Evolutionary conservation across 2,797 vertebrate genomes (phyloP).

Genomic region (Nasua narica): DNA sequence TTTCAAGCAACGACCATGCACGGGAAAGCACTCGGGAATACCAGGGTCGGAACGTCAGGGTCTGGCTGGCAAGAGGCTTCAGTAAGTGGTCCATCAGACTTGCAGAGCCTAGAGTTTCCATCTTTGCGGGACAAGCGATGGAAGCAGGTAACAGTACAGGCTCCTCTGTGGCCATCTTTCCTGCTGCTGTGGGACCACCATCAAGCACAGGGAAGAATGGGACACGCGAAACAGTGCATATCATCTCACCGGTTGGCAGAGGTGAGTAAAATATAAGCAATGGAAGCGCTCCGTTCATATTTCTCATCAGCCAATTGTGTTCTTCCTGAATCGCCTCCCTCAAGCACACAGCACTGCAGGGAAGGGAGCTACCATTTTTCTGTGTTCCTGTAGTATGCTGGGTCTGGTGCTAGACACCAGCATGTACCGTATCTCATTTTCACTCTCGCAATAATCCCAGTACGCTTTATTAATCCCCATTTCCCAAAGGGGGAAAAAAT

Average conservation of each 20-base stretch:
- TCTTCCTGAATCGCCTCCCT: neutral
- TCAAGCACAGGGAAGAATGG: neutral
- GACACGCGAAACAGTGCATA: neutral
- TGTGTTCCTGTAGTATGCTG: neutral
- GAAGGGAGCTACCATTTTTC: neutral
- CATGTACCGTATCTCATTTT: neutral
- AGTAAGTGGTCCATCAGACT: neutral
- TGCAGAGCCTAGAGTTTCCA: neutral
- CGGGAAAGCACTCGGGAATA: neutral
- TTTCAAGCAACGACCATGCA: fast-evolving
- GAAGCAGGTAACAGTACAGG: neutral
- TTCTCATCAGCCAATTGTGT: neutral
- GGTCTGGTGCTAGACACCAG: neutral
- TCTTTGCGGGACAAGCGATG: neutral
- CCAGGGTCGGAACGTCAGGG: neutral
- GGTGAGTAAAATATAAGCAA: neutral
- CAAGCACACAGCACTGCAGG: fast-evolving
- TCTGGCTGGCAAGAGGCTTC: neutral
- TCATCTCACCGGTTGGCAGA: neutral
- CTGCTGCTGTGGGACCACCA: fast-evolving
- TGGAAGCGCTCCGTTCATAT: neutral
- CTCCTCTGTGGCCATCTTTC: neutral
- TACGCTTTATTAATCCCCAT: neutral
- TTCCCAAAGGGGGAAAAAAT: neutral
- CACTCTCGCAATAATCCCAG: neutral